Evolutionary conservation across 1,140 invertebrate genomes (phyloP), one percentile per base, ranked within the genome.

Genomic region (Lordiphosa stackelbergi): DNA sequence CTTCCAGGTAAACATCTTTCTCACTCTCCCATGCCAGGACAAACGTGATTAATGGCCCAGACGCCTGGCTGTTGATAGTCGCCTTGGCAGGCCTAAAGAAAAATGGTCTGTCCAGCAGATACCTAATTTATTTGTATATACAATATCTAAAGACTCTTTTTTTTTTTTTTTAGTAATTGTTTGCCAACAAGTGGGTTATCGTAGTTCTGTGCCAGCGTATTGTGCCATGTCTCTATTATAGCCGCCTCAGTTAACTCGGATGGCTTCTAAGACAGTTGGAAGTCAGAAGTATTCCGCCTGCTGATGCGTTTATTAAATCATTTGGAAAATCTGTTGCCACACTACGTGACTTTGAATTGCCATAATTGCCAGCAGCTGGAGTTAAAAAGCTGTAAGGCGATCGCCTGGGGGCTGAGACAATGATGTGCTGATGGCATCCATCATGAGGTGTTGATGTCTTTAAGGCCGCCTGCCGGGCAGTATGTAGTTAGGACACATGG

Each of bases 271-370:
- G 22, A 53, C 28, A 52, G 40, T 49, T 52, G 28, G 37, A 16
- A 16, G 16, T 51, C 47, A 19, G 51, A 69, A 53, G 55, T 31
- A 47, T 51, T 24, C 35, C 41, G 37, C 38, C 56, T 37, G 5
- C 36, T 51, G 48, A 31, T 24, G 19, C 31, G 24, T 60, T 69
- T 75, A 78, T 78, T 65, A 78, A 78, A 78, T 69, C 65, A 70
- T 73, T 78, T 69, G 24, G 53, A 47, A 68, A 72, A 64, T 64
- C 59, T 69, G 69, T 36, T 60, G 52, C 65, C 62, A 45, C 16
- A 51, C 51, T 53, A 79, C 74, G 74, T 78, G 74, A 78, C 74
- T 70, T 66, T 36, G 74, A 47, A 69, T 73, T 59, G 65, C 69
- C 60, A 73, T 78, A 78, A 78, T 78, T 78, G 73, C 69, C 66